These are phyloP conservation scores for Poeciliopsis turrubarensis DNA, from an alignment of 2,113 vertebrate species.

Conservation along the genomic window DNA sequence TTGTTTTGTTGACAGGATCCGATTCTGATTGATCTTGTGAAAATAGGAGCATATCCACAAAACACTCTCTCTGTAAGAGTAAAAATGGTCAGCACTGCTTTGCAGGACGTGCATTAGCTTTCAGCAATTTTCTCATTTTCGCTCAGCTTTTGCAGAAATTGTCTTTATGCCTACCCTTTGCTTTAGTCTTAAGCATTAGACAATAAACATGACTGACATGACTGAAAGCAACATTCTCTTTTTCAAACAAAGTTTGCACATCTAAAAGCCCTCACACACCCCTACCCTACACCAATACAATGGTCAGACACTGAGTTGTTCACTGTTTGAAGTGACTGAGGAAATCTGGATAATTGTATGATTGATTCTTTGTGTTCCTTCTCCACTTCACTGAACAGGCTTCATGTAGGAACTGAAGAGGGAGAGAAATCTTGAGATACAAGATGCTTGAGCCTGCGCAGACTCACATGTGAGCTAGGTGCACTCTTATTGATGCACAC, in stretches of 20 bases:
- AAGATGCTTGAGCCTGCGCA: slow-evolving; percentile 58
- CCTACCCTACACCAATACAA: slow-evolving; percentile 40
- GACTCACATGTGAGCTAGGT: slow-evolving; percentile 45
- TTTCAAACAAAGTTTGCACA: slow-evolving; percentile 53
- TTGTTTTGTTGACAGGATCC: slow-evolving; percentile 29
- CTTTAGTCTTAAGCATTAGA: slow-evolving; percentile 27
- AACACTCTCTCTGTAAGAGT: slow-evolving; percentile 29
- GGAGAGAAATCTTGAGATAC: slow-evolving; percentile 62
- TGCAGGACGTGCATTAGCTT: slow-evolving; percentile 22
- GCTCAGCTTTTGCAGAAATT: slow-evolving; percentile 29
- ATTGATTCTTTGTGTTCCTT: slow-evolving; percentile 76
- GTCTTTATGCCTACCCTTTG: slow-evolving; percentile 30
- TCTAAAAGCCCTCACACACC: slow-evolving; percentile 56
- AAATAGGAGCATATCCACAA: slow-evolving; percentile 31
- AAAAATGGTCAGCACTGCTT: slow-evolving; percentile 28
- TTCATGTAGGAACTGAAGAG: slow-evolving; percentile 69
- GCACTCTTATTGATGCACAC: slow-evolving; percentile 46
- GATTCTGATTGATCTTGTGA: slow-evolving; percentile 35
- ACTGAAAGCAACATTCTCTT: slow-evolving; percentile 43
- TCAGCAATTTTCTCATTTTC: slow-evolving; percentile 42
- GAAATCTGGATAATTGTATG: slow-evolving; percentile 79
- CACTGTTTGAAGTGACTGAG: slow-evolving; percentile 69
- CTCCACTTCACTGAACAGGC: slow-evolving; percentile 68
- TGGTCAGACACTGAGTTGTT: slow-evolving; percentile 52
- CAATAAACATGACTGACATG: slow-evolving; percentile 31